Evolutionary conservation across 2,888 invertebrate genomes (phyloP).

Genomic region (Gibbula magus): DNA sequence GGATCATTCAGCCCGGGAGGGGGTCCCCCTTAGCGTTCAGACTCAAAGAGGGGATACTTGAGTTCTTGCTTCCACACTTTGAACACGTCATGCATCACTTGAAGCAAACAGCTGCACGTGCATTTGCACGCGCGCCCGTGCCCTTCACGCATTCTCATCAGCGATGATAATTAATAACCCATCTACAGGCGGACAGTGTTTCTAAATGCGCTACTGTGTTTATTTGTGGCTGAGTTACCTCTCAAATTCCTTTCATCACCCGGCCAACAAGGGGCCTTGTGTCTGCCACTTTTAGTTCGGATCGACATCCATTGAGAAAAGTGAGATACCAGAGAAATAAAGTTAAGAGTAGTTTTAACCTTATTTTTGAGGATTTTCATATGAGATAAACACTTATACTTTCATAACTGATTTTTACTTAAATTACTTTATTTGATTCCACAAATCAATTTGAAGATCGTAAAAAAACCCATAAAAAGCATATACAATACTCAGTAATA

Average conservation of each 20-base stretch:
- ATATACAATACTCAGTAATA: no score
- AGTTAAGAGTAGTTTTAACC: no score
- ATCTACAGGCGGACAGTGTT: neutral
- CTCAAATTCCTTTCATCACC: neutral
- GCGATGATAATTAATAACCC: slow-evolving; percentile 5
- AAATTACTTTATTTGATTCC: no score
- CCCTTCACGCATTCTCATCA: neutral
- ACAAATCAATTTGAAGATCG: no score
- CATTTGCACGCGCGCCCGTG: slow-evolving; percentile 12
- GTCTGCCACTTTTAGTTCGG: no score
- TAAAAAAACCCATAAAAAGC: no score
- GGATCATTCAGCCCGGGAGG: neutral
- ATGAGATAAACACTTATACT: no score
- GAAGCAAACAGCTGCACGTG: slow-evolving; percentile 8
- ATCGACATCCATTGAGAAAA: no score
- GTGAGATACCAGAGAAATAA: no score
- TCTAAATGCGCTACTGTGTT: neutral
- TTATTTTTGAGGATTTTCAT: no score
- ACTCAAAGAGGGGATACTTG: neutral
- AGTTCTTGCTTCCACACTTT: slow-evolving; percentile 14
- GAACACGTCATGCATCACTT: slow-evolving; percentile 25
- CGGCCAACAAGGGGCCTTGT: neutral
- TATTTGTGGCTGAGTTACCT: neutral
- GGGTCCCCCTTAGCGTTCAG: neutral
- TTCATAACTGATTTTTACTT: no score